Conservation (phyloP, 2,888 invertebrate species). For the Lamellibrachia satsuma region DNA sequence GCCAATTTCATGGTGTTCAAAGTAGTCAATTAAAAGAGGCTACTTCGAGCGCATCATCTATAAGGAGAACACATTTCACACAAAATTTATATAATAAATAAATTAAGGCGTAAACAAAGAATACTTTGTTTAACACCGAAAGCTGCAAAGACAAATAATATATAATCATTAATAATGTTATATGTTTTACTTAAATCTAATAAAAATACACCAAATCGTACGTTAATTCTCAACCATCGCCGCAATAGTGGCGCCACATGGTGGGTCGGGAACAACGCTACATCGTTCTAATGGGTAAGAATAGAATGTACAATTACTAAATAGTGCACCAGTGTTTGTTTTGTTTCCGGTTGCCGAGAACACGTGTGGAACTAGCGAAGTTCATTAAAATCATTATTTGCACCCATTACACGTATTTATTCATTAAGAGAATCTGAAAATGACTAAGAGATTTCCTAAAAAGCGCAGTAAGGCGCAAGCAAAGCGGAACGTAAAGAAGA, state of each 20-base stretch:
- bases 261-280: not conserved
- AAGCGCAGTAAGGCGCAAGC: conserved; percentile 13
- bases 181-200: too few relatives aligned
- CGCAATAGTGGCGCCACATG: not conserved
- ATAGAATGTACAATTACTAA: not conserved
- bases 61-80: too few relatives aligned
- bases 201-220: too few relatives aligned
- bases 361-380: not conserved
- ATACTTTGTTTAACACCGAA: too few relatives aligned
- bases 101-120: too few relatives aligned
- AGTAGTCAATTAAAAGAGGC: too few relatives aligned
- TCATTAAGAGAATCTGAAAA: not conserved
- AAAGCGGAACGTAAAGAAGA: not conserved
- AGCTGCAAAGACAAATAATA: too few relatives aligned
- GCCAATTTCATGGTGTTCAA: too few relatives aligned
- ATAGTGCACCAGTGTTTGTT: not conserved
- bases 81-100: too few relatives aligned
- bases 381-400: not conserved
- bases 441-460: not conserved
- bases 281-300: not conserved
- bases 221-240: too few relatives aligned
- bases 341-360: not conserved
- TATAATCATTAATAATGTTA: too few relatives aligned
- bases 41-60: too few relatives aligned
- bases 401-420: not conserved